These are phyloP conservation scores for Galeruca laticollis DNA, from an alignment of 2,888 invertebrate species.

Conservation along the genomic window DNA sequence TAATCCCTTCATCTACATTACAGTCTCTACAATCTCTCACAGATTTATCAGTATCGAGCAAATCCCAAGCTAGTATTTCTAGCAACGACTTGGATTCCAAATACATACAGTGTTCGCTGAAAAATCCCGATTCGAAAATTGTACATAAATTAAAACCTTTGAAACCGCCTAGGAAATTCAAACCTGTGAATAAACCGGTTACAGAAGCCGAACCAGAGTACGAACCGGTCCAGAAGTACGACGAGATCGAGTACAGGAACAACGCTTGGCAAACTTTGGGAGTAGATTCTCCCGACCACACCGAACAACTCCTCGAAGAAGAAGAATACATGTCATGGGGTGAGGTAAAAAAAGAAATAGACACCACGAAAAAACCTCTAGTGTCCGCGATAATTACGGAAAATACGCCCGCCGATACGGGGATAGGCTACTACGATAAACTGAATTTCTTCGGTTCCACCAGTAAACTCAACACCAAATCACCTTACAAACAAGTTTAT, in stretches of 20 bases:
- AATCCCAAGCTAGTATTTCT: constrained; percentile 17
- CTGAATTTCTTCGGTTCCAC: constrained; percentile 85
- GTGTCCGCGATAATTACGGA: constrained; percentile 71
- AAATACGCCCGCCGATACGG: constrained; percentile 46
- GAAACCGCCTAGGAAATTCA: constrained; percentile 65
- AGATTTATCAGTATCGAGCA: constrained; percentile 34
- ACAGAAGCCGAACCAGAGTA: constrained; percentile 51
- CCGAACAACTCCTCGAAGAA: constrained; percentile 68
- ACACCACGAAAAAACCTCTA: constrained; percentile 55
- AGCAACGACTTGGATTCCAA: constrained; percentile 10
- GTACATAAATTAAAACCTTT: constrained; percentile 41
- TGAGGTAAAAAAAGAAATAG: constrained; percentile 58
- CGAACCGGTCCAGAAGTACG: constrained; percentile 75
- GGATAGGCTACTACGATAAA: constrained; percentile 79
- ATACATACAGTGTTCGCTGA: background rate
- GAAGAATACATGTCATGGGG: constrained; percentile 67
- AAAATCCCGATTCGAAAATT: constrained; percentile 24
- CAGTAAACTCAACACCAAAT: constrained; percentile 74
- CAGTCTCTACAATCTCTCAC: constrained; percentile 55
- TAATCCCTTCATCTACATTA: constrained; percentile 72
- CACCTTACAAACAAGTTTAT: constrained; percentile 80
- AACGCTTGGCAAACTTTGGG: constrained; percentile 88
- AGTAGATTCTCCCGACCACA: constrained; percentile 79
- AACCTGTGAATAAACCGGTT: constrained; percentile 38
- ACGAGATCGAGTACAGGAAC: constrained; percentile 80